Base-by-base conservation (phyloP, 2,888 invertebrate species). In the Drosophila demipolita region DNA sequence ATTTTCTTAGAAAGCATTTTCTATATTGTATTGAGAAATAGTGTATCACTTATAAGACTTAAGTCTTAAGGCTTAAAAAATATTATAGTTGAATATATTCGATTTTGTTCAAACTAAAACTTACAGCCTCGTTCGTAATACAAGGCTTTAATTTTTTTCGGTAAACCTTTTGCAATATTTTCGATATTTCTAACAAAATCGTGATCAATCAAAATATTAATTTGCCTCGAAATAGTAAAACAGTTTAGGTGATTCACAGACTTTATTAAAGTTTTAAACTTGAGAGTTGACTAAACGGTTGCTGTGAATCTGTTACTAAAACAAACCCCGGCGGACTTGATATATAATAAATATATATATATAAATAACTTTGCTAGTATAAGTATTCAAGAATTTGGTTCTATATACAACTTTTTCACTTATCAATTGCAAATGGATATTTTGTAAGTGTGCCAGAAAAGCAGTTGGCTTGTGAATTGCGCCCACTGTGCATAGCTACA, bases 401-500 rank as follows among this genome's bases (percentile, higher is more conserved):
- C 1, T 42, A n/a, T 6, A 1, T 12, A 3, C 7, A 42, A 20
- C 7, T 45, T 45, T 7, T 20, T 45, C 12, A 12, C 12, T 20
- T 49, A 17, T 26, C 6, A 17, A 49, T 9, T 5, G 9, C 2
- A 29, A 29, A 49, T 26, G 17, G 26, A 17, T 29, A 26, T n/a
- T 50, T n/a, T 11, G 0, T 17, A 26, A 17, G 26, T 50, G 9
- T 29, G 29, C 17, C n/a, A 50, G 6, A n/a, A 11, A 23, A 9
- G 6, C 23, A 17, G 42, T 15, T 12, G 2, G 38, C 20, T 1
- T 45, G 20, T 0, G 17, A 26, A 0, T 1, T 20, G 15, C n/a
- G 20, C 1, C 57, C 57, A 57, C 57, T 32, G 57, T 57, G 42
- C 42, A 11, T 15, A 32, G 40, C 57, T 11, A 20, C 6, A 57